Conservation (phyloP, 1,140 invertebrate species). For the Ganaspis sp. region DNA sequence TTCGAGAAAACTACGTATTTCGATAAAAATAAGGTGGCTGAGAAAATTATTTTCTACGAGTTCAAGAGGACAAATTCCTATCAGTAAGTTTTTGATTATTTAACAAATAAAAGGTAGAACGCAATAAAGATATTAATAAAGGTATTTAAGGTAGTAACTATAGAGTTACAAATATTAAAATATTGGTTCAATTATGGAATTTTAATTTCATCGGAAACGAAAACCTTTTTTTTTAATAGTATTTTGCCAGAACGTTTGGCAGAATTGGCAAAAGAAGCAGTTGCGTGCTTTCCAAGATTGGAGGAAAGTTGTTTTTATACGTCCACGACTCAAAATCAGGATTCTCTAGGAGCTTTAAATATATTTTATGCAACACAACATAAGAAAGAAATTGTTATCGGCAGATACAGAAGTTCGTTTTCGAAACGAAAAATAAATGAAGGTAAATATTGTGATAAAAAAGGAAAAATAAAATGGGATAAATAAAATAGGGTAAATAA, state of each 20-base stretch:
- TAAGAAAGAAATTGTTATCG: constrained; percentile 39
- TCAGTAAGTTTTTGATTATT: constrained; percentile 31
- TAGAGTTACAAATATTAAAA: no score
- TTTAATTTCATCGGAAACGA: no score
- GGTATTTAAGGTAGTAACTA: no score
- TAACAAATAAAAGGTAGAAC: no score
- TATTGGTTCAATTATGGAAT: no score
- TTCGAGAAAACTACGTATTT: constrained; percentile 33
- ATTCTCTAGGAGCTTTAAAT: constrained; percentile 36
- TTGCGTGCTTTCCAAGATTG: no score
- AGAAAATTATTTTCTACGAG: constrained; percentile 34
- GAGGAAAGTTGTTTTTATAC: constrained; percentile 3
- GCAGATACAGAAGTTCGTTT: not conserved
- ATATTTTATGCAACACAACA: constrained; percentile 36
- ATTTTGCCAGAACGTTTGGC: not conserved
- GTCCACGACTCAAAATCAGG: not conserved
- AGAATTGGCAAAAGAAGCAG: no score
- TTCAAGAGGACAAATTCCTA: constrained; percentile 29
- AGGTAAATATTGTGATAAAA: no score
- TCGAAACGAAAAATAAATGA: constrained; percentile 21
- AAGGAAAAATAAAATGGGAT: no score
- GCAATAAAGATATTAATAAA: no score
- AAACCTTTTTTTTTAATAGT: not conserved
- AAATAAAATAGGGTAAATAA: no score
- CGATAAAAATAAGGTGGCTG: constrained; percentile 34